phyloP scores from a whole-genome alignment of 2,888 invertebrate species.

The Drosophila austrosaltans region DNA sequence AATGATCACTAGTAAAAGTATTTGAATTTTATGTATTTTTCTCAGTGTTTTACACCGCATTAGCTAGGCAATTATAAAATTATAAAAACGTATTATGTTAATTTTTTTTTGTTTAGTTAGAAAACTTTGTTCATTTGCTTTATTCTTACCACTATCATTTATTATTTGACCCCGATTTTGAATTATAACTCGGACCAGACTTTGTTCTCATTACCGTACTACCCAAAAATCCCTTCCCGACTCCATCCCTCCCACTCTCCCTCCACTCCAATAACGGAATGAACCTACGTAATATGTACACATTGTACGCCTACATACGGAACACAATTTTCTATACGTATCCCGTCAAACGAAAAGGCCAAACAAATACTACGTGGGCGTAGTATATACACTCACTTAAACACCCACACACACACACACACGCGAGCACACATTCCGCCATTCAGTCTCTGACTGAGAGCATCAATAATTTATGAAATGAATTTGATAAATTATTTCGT shows the following conservation, averaged over 20 bases:
- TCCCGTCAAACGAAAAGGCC: slow-evolving; percentile 11
- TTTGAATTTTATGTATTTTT: neutral
- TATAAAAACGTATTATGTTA: slow-evolving; percentile 60
- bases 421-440: slow-evolving; percentile 1
- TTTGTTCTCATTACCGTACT: slow-evolving; percentile 6
- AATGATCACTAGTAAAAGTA: no score
- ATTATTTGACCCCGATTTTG: slow-evolving; percentile 60
- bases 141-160: slow-evolving; percentile 55
- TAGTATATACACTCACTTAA: slow-evolving; percentile 12
- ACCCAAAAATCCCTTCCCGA: neutral
- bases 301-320: slow-evolving; percentile 7
- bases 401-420: slow-evolving; percentile 3
- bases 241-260: neutral
- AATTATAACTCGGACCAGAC: slow-evolving; percentile 7
- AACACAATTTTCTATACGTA: slow-evolving; percentile 8
- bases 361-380: slow-evolving; percentile 36
- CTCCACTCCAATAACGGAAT: neutral
- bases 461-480: slow-evolving; percentile 60
- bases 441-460: slow-evolving; percentile 12
- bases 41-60: slow-evolving; percentile 22
- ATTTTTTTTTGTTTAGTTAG: slow-evolving; percentile 43
- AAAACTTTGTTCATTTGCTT: neutral
- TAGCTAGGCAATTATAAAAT: slow-evolving; percentile 60
- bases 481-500: slow-evolving; percentile 69
- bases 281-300: slow-evolving; percentile 1